Percentiles rank a stretch among this genome's conserved stretches.
These are phyloP conservation scores for Latrodectus geometricus DNA, from an alignment of 1,140 invertebrate genomes.

Conservation along the genomic window DNA sequence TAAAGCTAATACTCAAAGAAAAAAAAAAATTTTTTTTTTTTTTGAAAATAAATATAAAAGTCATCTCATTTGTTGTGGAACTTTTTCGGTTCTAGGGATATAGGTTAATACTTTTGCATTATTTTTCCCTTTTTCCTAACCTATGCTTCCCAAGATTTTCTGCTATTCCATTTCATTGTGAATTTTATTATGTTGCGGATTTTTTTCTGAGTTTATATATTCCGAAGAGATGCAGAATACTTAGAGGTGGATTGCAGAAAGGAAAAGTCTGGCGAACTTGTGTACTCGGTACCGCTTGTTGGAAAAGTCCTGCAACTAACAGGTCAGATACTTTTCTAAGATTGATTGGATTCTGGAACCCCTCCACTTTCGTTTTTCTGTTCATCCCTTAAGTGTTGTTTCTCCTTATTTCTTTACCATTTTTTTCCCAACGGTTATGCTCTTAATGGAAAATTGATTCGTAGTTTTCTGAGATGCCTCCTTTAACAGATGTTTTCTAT, in stretches of 20 bases:
- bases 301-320: neutral
- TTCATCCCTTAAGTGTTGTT: neutral
- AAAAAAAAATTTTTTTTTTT: neutral
- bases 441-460: slow-evolving; percentile 2
- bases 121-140: neutral
- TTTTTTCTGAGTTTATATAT: neutral
- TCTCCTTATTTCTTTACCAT: neutral
- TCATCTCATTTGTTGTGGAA: neutral
- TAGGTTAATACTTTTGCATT: neutral
- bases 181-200: neutral
- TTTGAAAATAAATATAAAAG: neutral
- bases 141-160: neutral
- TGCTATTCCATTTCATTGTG: neutral
- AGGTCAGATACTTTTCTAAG: neutral
- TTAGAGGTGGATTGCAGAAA: neutral
- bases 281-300: neutral
- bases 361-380: neutral
- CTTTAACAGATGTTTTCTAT: neutral
- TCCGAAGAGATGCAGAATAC: neutral
- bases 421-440: neutral
- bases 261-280: neutral
- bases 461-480: neutral
- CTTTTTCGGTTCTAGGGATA: neutral
- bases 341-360: neutral
- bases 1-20: too few species aligned